Conservation (phyloP, 2,888 invertebrate genomes). For the Graphium colonna region DNA sequence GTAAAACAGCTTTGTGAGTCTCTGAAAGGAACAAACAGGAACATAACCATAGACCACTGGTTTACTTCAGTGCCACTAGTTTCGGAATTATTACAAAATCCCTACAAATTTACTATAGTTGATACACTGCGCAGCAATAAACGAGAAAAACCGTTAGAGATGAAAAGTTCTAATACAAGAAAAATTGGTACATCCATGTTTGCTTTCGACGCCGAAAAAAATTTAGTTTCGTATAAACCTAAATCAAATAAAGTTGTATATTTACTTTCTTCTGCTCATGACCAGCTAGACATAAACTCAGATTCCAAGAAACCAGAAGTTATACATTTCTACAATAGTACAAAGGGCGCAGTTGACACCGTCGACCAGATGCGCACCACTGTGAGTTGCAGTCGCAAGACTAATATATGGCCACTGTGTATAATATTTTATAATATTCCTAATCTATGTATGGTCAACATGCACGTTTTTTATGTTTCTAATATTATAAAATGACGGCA, state of each 20-base stretch:
- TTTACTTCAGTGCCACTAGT: slow-evolving; percentile 20
- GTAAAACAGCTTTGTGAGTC: too few relatives aligned
- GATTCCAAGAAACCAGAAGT: slow-evolving; percentile 24
- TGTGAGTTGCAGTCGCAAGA: too few relatives aligned
- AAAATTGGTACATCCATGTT: slow-evolving; percentile 22
- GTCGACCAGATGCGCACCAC: slow-evolving; percentile 31
- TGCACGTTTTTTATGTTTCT: too few relatives aligned
- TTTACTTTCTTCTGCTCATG: slow-evolving; percentile 23
- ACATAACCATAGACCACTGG: slow-evolving; percentile 21
- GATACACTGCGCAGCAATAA: slow-evolving; percentile 3
- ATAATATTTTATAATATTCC: too few relatives aligned
- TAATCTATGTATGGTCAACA: too few relatives aligned
- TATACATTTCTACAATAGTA: slow-evolving; percentile 26
- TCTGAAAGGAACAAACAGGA: slow-evolving; percentile 17
- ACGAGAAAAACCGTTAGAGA: slow-evolving; percentile 19
- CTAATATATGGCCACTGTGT: too few relatives aligned
- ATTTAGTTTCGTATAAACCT: slow-evolving; percentile 25
- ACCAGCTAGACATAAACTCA: slow-evolving; percentile 21
- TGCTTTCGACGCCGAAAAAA: slow-evolving; percentile 19
- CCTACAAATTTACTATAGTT: slow-evolving; percentile 5
- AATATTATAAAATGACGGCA: too few relatives aligned
- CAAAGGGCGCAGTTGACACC: slow-evolving; percentile 25
- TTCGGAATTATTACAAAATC: slow-evolving; percentile 3
- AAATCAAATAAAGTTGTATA: slow-evolving; percentile 27
- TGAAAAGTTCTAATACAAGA: neutral